Percentiles rank a stretch among this genome's conserved stretches.
Evolutionary conservation across 2,888 invertebrate genomes (phyloP).

Genomic region (Papilio elwesi): DNA sequence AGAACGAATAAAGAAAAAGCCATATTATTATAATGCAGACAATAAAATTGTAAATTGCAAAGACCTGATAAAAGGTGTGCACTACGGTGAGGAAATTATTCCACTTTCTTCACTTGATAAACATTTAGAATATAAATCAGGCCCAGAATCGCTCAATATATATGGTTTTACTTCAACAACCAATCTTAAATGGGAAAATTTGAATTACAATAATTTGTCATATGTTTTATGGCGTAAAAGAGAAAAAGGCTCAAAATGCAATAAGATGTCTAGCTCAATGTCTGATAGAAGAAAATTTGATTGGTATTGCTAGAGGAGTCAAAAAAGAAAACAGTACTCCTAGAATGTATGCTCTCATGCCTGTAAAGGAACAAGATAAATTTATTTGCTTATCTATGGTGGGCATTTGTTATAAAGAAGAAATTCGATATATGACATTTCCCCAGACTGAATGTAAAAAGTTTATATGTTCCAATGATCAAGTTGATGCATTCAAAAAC

Average conservation of each 20-base stretch:
- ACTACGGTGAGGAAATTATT: slow-evolving; percentile 62
- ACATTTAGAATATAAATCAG: slow-evolving; percentile 73
- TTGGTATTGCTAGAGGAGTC: slow-evolving; percentile 87
- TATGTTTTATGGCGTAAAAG: slow-evolving; percentile 80
- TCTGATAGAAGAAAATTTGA: slow-evolving; percentile 83
- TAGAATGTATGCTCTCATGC: slow-evolving; percentile 86
- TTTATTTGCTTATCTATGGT: slow-evolving; percentile 84
- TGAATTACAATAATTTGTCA: slow-evolving; percentile 81
- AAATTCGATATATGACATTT: slow-evolving; percentile 87
- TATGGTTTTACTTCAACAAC: slow-evolving; percentile 86
- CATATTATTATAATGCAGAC: slow-evolving; percentile 55
- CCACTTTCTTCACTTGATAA: slow-evolving; percentile 73
- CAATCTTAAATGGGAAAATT: slow-evolving; percentile 81
- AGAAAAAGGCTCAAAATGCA: slow-evolving; percentile 82
- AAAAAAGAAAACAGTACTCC: slow-evolving; percentile 84
- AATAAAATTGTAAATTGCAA: slow-evolving; percentile 1
- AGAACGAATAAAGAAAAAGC: slow-evolving; percentile 64
- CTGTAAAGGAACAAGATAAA: slow-evolving; percentile 77
- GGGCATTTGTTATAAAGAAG: slow-evolving; percentile 87
- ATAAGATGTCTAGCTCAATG: slow-evolving; percentile 87
- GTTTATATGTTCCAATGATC: slow-evolving; percentile 75
- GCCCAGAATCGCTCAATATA: slow-evolving; percentile 85
- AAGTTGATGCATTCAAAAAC: slow-evolving; percentile 85
- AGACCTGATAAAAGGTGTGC: background rate
- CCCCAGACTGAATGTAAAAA: slow-evolving; percentile 82